phyloP scores from a whole-genome alignment of 2,888 invertebrate genomes.

The Strigamia maritima region DNA sequence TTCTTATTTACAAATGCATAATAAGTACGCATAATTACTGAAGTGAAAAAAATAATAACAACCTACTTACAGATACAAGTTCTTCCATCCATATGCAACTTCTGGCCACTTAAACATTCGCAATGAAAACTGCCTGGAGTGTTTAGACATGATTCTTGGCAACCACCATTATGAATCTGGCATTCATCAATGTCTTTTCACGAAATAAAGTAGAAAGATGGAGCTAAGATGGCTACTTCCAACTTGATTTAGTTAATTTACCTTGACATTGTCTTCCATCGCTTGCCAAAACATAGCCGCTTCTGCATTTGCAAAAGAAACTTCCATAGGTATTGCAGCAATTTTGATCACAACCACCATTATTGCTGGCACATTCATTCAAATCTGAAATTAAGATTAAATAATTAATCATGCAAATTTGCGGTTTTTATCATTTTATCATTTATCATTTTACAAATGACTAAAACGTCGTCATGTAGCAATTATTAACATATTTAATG shows the following conservation, averaged over 20 bases:
- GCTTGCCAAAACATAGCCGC: conserved; percentile 46
- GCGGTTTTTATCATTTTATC: not conserved
- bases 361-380: conserved; percentile 51
- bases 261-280: conserved; percentile 16
- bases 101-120: conserved; percentile 48
- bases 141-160: conserved; percentile 52
- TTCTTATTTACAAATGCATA: not conserved
- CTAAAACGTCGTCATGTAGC: not conserved
- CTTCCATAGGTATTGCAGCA: conserved; percentile 49
- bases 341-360: conserved; percentile 52
- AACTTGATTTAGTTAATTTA: not conserved
- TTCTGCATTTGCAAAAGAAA: conserved; percentile 48
- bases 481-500: not conserved
- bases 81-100: conserved; percentile 41
- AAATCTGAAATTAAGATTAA: conserved; percentile 46
- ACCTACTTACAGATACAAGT: conserved; percentile 41
- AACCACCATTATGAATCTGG: conserved; percentile 50
- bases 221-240: not conserved
- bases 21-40: not conserved
- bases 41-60: not conserved
- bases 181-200: conserved; percentile 52
- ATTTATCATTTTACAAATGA: conserved; percentile 2
- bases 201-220: not conserved
- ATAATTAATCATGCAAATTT: not conserved
- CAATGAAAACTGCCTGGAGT: conserved; percentile 51